Percentiles rank a stretch among this genome's conserved stretches.
phyloP scores from a whole-genome alignment of 2,113 vertebrate species.

The Marmota monax region DNA sequence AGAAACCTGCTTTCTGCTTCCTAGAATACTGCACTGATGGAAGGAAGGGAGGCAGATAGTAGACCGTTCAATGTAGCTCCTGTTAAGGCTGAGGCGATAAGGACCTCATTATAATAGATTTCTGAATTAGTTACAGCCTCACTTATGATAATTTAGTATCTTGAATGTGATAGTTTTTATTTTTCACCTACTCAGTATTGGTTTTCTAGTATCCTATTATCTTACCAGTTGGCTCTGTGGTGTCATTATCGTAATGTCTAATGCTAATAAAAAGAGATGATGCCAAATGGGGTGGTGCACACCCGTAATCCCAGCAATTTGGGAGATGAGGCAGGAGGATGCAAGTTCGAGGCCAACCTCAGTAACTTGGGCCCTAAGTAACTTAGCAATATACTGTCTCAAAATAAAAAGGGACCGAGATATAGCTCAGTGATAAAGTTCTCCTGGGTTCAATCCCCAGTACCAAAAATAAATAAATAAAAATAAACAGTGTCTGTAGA shows the following conservation, averaged over 20 bases:
- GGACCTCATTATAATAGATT: not conserved
- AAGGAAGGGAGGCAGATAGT: not conserved
- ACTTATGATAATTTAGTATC: constrained; percentile 10
- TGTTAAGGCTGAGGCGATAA: not conserved
- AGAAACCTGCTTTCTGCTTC: not conserved
- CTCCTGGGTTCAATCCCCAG: no score
- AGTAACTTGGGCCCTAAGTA: no score
- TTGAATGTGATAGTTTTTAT: not conserved
- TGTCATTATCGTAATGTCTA: not conserved
- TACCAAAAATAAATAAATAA: no score
- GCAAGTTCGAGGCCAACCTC: no score
- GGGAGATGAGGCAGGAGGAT: no score
- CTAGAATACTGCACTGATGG: not conserved
- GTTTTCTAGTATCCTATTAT: not conserved
- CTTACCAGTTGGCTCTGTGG: not conserved
- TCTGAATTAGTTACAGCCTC: not conserved
- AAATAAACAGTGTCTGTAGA: not conserved
- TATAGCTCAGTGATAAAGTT: no score
- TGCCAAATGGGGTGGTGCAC: no score
- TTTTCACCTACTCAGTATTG: not conserved
- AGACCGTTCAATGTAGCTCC: not conserved
- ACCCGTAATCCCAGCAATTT: no score
- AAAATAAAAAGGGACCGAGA: no score
- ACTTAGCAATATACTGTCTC: no score
- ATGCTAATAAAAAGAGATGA: not conserved